Percentiles rank a stretch among this genome's conserved stretches.
Conservation (phyloP, 2,797 vertebrate species). For the Coilia nasus region DNA sequence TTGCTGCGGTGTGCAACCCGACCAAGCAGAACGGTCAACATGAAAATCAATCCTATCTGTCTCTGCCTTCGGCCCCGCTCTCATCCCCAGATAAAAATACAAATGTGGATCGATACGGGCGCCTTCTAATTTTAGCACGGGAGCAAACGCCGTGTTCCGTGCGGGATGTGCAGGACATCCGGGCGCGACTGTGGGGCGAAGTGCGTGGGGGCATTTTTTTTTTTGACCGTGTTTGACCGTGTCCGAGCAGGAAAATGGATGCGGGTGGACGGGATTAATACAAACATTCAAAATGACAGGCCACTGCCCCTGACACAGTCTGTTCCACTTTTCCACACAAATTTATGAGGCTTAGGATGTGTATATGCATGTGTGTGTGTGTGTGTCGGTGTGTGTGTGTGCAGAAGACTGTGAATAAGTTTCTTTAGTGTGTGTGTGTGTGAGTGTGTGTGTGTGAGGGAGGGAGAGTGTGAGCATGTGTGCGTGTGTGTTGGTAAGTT, state of each 20-base stretch:
- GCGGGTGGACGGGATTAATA: not conserved
- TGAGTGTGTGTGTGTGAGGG: not conserved
- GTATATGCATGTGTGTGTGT: not conserved
- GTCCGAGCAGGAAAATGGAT: not conserved
- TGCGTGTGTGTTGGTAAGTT: not conserved
- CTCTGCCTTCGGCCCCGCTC: not conserved
- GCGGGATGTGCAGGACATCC: not conserved
- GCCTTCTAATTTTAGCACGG: not conserved
- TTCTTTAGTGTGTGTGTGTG: constrained; percentile 17
- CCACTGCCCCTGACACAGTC: not conserved
- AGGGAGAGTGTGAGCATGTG: not conserved
- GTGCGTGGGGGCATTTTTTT: not conserved
- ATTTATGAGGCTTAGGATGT: not conserved
- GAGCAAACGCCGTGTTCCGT: not conserved
- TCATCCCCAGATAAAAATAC: not conserved
- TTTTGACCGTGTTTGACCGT: constrained; percentile 1
- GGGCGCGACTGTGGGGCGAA: too few species aligned
- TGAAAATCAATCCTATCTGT: not conserved
- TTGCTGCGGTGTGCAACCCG: not conserved
- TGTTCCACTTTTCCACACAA: constrained; percentile 3
- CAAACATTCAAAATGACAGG: not conserved
- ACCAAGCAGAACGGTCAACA: not conserved
- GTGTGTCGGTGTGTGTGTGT: not conserved
- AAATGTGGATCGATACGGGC: not conserved
- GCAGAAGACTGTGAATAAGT: too few species aligned